Evolutionary conservation across 2,888 invertebrate genomes (phyloP), one percentile per base, ranked within the genome.

Genomic region (Sussaba pulchella): DNA sequence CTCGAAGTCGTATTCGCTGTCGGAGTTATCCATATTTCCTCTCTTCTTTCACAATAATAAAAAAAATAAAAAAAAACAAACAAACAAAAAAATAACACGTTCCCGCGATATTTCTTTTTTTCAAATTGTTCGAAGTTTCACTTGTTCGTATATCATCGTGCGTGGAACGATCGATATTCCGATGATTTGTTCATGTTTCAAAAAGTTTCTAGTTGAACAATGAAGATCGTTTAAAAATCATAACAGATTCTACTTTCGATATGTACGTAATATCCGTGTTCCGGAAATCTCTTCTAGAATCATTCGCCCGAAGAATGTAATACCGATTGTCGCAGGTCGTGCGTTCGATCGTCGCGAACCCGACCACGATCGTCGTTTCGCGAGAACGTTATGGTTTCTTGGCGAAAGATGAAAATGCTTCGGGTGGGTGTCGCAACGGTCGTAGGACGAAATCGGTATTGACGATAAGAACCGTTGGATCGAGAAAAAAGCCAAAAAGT

Each of bases 1-100:
- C 84, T 90, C 90, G 72, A 90, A 87, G 31, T 90, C 90, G 78
- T 86, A 88, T 8, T 82, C 85, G 64, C 89, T 89, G 47, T 88
- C 87, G 4, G 76, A 73, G 77, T 87, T 87, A 10, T 85, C 88
- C 88, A 89, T 87, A 45, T 70, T 73, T 57, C 14, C 10, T 26
- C 50, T 57, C 17, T 71, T 19, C 2, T 50, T 50, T 1, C 19
- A 52, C 17, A 17, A 50, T 61, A 10, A 39, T 17, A 31, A 31
- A 57, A 36, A 31, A 12, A 24, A 6, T 3, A 17, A 47, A 14
- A 24, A 31, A 47, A 64, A 47, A 5, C 6, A 2, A 31, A 31
- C 6, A 31, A 31, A 31, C 2, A 31, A 31, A 2, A 31, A 31
- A 31, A 31, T 31, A 31, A 31, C 31, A 31, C 31, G 6, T 6